phyloP scores from a whole-genome alignment of 2,797 vertebrate species.

The Falco berigora region DNA sequence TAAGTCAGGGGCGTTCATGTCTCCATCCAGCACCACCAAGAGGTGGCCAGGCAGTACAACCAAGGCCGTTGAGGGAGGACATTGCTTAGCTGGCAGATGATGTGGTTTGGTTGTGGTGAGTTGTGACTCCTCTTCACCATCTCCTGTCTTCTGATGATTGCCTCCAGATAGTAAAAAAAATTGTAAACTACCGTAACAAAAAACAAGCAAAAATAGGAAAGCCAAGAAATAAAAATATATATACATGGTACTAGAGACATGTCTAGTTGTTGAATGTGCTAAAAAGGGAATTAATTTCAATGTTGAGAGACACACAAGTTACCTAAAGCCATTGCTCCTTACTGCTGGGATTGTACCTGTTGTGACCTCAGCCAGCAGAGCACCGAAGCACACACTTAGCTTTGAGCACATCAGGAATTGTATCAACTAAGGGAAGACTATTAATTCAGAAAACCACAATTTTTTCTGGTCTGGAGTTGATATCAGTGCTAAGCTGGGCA shows the following conservation, averaged over 20 bases:
- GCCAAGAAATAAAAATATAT: background rate
- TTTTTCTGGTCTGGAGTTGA: background rate
- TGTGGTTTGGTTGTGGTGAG: background rate
- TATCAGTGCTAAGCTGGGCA: background rate
- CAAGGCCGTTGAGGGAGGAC: background rate
- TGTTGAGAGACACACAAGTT: background rate
- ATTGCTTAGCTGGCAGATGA: background rate
- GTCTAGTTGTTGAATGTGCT: background rate
- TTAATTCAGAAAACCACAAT: background rate
- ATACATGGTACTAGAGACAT: background rate
- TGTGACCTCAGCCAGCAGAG: background rate
- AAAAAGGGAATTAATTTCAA: background rate
- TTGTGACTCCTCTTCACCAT: background rate
- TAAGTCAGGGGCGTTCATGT: background rate
- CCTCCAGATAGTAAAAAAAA: background rate
- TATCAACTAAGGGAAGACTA: too few relatives aligned
- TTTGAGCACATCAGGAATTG: background rate
- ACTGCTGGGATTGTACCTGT: background rate
- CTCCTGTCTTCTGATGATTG: background rate
- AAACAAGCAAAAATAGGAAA: background rate
- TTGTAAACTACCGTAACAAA: background rate
- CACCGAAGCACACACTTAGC: fast-evolving
- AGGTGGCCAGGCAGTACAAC: background rate
- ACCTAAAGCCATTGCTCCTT: background rate
- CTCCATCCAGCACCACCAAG: background rate